A percentile compares a stretch with the other conserved stretches of the same genome.
These are phyloP conservation scores for Oncorhynchus nerka DNA, from an alignment of 2,113 vertebrate genomes.

Conservation along the genomic window DNA sequence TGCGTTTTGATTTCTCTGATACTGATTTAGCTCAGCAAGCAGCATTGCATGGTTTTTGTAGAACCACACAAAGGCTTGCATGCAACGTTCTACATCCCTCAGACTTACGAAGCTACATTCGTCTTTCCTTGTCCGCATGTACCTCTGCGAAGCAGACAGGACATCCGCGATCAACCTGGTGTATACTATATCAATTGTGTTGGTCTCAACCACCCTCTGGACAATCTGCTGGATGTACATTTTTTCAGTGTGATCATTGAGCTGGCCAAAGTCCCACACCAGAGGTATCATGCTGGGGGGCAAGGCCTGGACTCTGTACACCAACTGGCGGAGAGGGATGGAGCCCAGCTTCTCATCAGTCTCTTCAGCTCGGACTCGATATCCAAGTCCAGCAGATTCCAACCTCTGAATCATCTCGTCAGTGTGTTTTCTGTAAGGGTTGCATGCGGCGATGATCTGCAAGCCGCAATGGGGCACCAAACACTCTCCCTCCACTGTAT, in stretches of 20 bases:
- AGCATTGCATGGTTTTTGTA: conserved; percentile 65
- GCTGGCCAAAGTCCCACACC: conserved; percentile 96
- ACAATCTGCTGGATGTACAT: conserved; percentile 91
- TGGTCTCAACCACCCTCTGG: conserved; percentile 71
- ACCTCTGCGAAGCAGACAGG: conserved; percentile 84
- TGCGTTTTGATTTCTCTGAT: conserved; percentile 15
- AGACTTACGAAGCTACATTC: conserved; percentile 94
- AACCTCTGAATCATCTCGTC: conserved; percentile 85
- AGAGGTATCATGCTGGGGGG: conserved; percentile 92
- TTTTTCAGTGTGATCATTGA: conserved; percentile 80
- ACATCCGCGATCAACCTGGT: conserved; percentile 66
- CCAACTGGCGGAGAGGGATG: conserved; percentile 89
- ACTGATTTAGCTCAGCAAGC: conserved; percentile 67
- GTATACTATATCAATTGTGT: neutral
- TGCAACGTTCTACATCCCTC: conserved; percentile 92
- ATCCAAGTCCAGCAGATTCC: conserved; percentile 90
- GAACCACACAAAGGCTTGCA: conserved; percentile 89
- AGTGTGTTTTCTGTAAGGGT: conserved; percentile 92
- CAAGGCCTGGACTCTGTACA: conserved; percentile 92
- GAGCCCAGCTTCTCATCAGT: conserved; percentile 86
- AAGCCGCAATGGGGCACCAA: conserved; percentile 74
- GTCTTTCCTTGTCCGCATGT: conserved; percentile 80
- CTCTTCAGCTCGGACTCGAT: conserved; percentile 85
- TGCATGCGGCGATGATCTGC: conserved; percentile 91
- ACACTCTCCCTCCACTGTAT: conserved; percentile 76